A percentile compares a stretch with the other conserved stretches of the same genome.
Evolutionary conservation across 2,797 vertebrate genomes (phyloP).

Genomic region (Rhynchonycteris naso): DNA sequence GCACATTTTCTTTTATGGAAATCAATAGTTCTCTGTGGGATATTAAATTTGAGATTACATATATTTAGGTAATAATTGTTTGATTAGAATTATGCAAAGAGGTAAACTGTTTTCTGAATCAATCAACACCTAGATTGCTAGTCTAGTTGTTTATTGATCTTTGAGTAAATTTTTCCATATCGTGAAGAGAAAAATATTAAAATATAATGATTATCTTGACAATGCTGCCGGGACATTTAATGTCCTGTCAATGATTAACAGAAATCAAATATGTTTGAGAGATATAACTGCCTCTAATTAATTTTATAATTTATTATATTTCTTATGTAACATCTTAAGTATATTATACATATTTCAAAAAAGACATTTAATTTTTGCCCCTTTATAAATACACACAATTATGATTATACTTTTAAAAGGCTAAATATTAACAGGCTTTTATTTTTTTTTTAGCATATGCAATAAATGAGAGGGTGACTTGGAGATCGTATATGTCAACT

Average conservation of each 20-base stretch:
- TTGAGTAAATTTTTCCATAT: constrained; percentile 11
- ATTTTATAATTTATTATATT: constrained; percentile 37
- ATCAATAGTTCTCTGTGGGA: constrained; percentile 47
- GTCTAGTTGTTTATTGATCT: neutral
- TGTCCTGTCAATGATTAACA: neutral
- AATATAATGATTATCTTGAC: constrained; percentile 20
- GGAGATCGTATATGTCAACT: neutral
- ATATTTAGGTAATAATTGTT: constrained; percentile 11
- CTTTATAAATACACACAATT: neutral
- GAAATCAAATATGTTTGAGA: neutral
- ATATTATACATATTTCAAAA: neutral
- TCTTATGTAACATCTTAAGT: neutral
- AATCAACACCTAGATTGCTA: neutral
- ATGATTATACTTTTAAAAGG: neutral
- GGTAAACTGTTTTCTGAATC: constrained; percentile 45
- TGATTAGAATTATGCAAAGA: neutral
- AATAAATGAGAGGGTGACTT: neutral
- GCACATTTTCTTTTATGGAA: constrained; percentile 36
- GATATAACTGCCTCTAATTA: neutral
- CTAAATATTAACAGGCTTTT: neutral
- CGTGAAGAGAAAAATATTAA: constrained; percentile 39
- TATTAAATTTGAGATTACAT: constrained; percentile 56
- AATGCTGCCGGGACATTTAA: neutral
- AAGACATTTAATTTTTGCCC: neutral
- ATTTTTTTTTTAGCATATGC: neutral